phyloP scores from a whole-genome alignment of 2,797 vertebrate genomes.

The Lithobates sylvaticus region DNA sequence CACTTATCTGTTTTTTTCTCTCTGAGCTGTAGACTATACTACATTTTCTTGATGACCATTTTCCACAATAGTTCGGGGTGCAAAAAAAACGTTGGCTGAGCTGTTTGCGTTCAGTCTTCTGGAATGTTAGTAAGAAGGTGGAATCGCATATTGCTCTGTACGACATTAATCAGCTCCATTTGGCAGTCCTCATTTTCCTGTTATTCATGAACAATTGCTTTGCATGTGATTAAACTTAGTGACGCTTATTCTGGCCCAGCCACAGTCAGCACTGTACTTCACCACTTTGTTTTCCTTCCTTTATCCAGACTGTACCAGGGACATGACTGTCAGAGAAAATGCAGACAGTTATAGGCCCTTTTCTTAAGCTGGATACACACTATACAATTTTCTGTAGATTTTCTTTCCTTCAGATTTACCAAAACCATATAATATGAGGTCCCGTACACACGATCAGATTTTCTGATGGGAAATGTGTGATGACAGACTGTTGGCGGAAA shows the following conservation, averaged over 20 bases:
- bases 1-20: conserved; percentile 53
- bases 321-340: not conserved
- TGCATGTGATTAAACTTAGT: conserved; percentile 49
- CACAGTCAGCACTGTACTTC: conserved; percentile 1
- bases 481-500: too few species aligned
- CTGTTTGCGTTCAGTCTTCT: conserved; percentile 21
- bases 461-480: too few species aligned
- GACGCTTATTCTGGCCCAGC: conserved; percentile 13
- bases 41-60: conserved; percentile 43
- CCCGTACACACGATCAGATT: too few species aligned
- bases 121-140: conserved; percentile 55
- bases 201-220: conserved; percentile 42
- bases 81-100: conserved; percentile 33
- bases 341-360: not conserved
- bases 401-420: too few species aligned
- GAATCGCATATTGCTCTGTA: conserved; percentile 29
- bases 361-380: not conserved
- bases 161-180: conserved; percentile 42
- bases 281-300: not conserved
- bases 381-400: too few species aligned
- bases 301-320: not conserved
- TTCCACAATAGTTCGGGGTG: conserved; percentile 46
- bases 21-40: conserved; percentile 48
- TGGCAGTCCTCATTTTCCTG: conserved; percentile 51
- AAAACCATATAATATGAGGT: too few species aligned